Evolutionary conservation across 2,888 invertebrate genomes (phyloP).

Genomic region (Pyrrhia umbra): DNA sequence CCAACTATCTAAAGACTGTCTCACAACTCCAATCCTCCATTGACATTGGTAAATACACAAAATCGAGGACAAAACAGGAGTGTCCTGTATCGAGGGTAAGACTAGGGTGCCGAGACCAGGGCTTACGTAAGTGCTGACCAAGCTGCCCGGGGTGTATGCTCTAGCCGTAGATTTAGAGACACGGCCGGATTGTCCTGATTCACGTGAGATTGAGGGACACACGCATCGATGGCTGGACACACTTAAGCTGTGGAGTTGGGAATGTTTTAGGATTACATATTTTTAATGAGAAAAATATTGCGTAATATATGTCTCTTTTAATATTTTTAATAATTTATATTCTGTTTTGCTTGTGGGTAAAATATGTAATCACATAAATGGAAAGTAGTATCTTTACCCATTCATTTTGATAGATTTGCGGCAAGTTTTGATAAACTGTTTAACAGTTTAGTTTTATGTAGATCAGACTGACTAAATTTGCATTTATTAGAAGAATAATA

Average conservation of each 20-base stretch:
- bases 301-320: too few species aligned
- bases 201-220: conserved; percentile 73
- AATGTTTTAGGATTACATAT: background rate
- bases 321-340: too few species aligned
- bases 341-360: too few species aligned
- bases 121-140: conserved; percentile 75
- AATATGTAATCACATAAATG: too few species aligned
- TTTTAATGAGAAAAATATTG: too few species aligned
- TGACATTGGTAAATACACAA: conserved; percentile 30
- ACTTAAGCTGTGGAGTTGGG: conserved; percentile 41
- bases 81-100: conserved; percentile 10
- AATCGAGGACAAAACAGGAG: background rate
- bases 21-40: background rate
- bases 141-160: conserved; percentile 65
- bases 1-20: background rate
- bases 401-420: too few species aligned
- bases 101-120: background rate
- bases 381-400: too few species aligned
- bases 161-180: conserved; percentile 69
- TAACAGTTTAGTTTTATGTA: too few species aligned
- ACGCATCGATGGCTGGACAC: conserved; percentile 49
- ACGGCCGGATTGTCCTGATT: conserved; percentile 68
- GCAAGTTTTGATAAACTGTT: too few species aligned
- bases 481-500: too few species aligned
- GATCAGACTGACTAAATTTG: too few species aligned